Conservation (phyloP, 2,888 invertebrate species). For the Cephus spinipes region DNA sequence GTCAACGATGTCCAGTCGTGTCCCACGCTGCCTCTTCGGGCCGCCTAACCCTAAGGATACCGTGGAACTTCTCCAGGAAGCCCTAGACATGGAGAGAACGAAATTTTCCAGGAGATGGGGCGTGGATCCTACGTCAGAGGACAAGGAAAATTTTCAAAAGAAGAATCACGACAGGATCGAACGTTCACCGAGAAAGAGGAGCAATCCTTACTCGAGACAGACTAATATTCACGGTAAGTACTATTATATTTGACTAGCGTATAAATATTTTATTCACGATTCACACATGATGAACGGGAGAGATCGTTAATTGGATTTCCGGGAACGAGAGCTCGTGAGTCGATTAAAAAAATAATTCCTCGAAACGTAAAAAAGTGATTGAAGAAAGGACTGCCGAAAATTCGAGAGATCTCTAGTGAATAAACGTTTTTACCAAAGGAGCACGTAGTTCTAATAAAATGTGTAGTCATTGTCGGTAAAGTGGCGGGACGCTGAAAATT, state of each 20-base stretch:
- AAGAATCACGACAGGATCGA: constrained; percentile 41
- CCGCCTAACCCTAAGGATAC: constrained; percentile 73
- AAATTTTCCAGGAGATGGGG: constrained; percentile 73
- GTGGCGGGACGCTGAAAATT: background rate
- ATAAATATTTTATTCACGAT: background rate
- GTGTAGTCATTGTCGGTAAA: background rate
- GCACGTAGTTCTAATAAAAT: background rate
- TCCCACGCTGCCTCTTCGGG: constrained; percentile 72
- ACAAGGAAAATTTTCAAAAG: constrained; percentile 56
- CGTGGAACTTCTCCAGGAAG: constrained; percentile 71
- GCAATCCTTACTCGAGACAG: constrained; percentile 55
- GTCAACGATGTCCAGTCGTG: constrained; percentile 49
- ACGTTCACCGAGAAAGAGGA: constrained; percentile 49
- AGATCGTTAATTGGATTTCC: background rate
- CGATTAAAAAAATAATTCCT: background rate
- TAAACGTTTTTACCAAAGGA: background rate
- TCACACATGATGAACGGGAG: background rate
- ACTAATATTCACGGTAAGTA: constrained; percentile 60
- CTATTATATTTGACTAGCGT: background rate
- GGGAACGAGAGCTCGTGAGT: background rate
- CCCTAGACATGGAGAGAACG: constrained; percentile 71
- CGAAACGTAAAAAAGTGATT: background rate
- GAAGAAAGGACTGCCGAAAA: background rate
- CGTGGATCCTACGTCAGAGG: constrained; percentile 67
- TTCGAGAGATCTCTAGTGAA: background rate